Conservation (phyloP, 1,140 invertebrate genomes). For the Camponotus pennsylvanicus region DNA sequence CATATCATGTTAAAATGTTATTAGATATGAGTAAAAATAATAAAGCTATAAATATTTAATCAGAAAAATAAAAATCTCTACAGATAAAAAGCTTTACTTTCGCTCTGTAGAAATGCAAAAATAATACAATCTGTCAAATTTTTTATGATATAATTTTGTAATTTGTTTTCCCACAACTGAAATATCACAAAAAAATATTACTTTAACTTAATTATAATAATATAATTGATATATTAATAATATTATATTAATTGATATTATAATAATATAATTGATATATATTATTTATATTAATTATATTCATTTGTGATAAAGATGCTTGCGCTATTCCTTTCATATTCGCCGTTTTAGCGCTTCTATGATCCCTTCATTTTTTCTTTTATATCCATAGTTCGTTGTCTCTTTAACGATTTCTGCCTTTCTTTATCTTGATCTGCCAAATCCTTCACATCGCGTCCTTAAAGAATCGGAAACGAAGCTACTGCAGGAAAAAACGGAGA, state of each 20-base stretch:
- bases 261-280: neutral
- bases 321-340: neutral
- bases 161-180: neutral
- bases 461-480: conserved; percentile 38
- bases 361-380: neutral
- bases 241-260: no score
- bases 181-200: neutral
- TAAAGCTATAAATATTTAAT: neutral
- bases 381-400: conserved; percentile 6
- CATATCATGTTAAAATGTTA: neutral
- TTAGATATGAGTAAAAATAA: neutral
- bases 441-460: conserved; percentile 6
- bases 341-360: neutral
- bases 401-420: conserved; percentile 19
- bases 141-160: neutral
- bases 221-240: no score
- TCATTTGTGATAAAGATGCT: neutral
- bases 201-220: neutral
- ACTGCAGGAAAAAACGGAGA: conserved; percentile 38
- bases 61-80: neutral
- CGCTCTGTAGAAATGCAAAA: neutral
- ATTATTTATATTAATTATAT: conserved; percentile 1
- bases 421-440: conserved; percentile 20
- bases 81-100: neutral
- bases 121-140: neutral